Evolutionary conservation across 2,888 invertebrate genomes (phyloP), one percentile per base, ranked within the genome.

Genomic region (Athalia rosae): DNA sequence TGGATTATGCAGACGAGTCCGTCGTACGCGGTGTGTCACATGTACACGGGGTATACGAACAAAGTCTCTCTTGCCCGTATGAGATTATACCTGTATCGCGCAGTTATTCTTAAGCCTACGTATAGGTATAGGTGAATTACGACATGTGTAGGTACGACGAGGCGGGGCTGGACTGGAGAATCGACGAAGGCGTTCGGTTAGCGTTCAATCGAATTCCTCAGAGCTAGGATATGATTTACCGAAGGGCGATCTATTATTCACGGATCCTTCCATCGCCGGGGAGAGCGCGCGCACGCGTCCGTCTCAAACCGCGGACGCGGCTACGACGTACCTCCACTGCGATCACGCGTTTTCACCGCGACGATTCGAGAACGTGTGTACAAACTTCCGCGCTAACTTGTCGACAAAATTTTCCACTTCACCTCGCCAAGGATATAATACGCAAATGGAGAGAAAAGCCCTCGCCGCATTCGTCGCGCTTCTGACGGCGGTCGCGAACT

Each of bases 251-350:
- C 58, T 58, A 71, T 71, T 71, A 71, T 71, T 71, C 58, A 71
- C 9, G 58, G 71, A 71, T 71, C 71, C 28, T 58, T n/a, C 43
- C 58, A 41, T n/a, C n/a, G 43, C 13, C 15, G 15, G 15, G 15
- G 15, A 15, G 43, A 41, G 28, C 64, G 4, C 58, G 71, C 71
- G 71, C 79, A 76, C 79, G 74, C 79, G 79, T 79, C 80, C 73
- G 80, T 77, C 79, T 76, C 61, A 80, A 79, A 80, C 77, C 77
- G 77, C 77, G 79, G 83, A 84, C 85, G 79, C 81, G 79, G 74
- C 78, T 56, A 78, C 76, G 58, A 67, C 76, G 63, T 69, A 78
- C 69, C 48, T 11, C 41, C 50, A 41, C 0, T 28, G 11, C 41
- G 41, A 15, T 11, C 13, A 50, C 53, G n/a, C 15, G 41, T 50